Evolutionary conservation across 2,113 vertebrate genomes (phyloP), one percentile per base, ranked within the genome.

Genomic region (Spermophilus dauricus): DNA sequence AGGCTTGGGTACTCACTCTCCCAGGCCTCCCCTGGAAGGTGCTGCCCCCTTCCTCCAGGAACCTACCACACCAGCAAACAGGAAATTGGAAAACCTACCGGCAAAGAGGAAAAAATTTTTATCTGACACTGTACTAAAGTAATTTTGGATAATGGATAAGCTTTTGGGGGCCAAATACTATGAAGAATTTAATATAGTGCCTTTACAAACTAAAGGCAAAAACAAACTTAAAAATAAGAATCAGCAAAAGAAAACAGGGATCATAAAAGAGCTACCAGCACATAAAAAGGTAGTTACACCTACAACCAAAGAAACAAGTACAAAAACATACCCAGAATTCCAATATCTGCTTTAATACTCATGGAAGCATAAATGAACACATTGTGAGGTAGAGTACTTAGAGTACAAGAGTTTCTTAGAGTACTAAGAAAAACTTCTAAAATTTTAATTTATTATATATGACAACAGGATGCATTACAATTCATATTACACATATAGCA

Each of bases 151-250:
- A 73, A 89, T 6, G 0, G 37, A 34, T 81, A 61, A 51, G 22
- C 56, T 81, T 70, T 78, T 76, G 17, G 65, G 11, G 8, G 58
- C 58, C 87, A 94, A 93, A 86, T 88, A 92, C 56, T 76, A 51
- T 17, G 17, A 87, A 73, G 20, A 34, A 86, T n/a, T 89, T 89
- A 94, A 81, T 34, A 84, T 3, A 73, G 18, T 78, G 28, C 8
- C 76, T 85, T 94, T 61, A 91, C 22, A 76, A 89, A 48, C 65
- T 70, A 83, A 92, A 89, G 69, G 58, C 72, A 91, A 70, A 83
- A 88, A 39, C 1, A 11, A 94, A 91, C 28, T 56, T 91, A 75
- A 95, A 89, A 91, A 83, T 30, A 91, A 84, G 22, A 63, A 26
- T 65, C 39, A 18, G 28, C 34, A 85, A 91, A 91, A 32, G 65